Conservation (phyloP, 2,797 vertebrate species). For the Gymnothorax reevesii region DNA sequence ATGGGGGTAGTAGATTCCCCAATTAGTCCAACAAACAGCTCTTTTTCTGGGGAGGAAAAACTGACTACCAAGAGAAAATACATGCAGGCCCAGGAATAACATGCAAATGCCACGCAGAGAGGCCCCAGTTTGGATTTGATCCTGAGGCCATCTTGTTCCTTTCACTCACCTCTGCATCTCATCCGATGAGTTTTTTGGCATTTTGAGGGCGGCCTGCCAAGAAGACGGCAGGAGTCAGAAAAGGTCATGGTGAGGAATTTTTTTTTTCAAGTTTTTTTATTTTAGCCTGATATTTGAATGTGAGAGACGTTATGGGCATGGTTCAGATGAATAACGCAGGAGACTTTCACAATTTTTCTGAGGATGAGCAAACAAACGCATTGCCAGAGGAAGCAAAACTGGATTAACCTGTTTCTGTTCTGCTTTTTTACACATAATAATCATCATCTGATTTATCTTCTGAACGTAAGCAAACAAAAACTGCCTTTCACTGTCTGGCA, state of each 20-base stretch:
- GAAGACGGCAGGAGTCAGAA: neutral
- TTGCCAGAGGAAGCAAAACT: neutral
- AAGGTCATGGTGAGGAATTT: neutral
- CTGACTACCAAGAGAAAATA: neutral
- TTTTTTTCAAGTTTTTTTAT: neutral
- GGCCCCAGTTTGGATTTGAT: neutral
- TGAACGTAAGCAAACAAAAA: neutral
- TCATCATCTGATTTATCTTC: neutral
- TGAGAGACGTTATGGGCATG: neutral
- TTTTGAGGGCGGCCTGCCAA: constrained; percentile 82
- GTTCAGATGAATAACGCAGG: neutral
- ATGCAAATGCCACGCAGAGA: neutral
- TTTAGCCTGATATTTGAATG: neutral
- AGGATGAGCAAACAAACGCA: neutral
- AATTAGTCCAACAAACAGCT: neutral
- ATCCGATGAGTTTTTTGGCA: constrained; percentile 75
- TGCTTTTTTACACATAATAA: neutral
- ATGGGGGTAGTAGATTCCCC: neutral
- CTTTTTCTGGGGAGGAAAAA: neutral
- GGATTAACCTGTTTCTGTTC: neutral
- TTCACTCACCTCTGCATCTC: constrained; percentile 60
- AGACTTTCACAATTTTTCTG: neutral
- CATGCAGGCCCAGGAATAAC: neutral
- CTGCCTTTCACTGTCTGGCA: neutral
- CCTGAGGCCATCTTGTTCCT: too few relatives aligned